Conservation (phyloP, 2,888 invertebrate species). For the Carcina quercana region DNA sequence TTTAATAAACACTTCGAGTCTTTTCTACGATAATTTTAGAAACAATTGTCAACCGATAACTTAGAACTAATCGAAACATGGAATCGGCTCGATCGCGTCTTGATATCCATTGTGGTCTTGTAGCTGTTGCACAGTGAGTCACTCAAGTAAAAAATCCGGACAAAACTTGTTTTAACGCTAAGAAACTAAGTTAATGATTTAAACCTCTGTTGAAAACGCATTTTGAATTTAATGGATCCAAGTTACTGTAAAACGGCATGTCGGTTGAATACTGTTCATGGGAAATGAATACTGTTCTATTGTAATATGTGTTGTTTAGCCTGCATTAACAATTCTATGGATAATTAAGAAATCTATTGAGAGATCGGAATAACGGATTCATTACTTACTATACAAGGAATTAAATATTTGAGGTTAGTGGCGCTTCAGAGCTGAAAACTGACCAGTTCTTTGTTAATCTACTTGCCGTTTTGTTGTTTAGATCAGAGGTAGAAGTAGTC, state of each 20-base stretch:
- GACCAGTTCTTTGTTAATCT: conserved; percentile 8
- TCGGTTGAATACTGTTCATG: conserved; percentile 65
- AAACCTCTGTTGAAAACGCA: conserved; percentile 47
- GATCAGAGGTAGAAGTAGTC: background rate
- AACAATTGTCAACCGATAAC: conserved; percentile 70
- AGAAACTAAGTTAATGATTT: conserved; percentile 28
- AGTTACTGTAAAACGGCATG: conserved; percentile 70
- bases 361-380: conserved; percentile 69
- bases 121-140: conserved; percentile 59
- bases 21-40: conserved; percentile 59
- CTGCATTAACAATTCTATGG: conserved; percentile 61
- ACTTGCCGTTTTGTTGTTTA: too few relatives aligned
- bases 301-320: conserved; percentile 71
- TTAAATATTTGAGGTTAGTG: conserved; percentile 41
- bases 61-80: conserved; percentile 44
- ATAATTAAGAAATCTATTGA: conserved; percentile 59
- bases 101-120: conserved; percentile 71
- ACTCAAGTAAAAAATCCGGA: conserved; percentile 66
- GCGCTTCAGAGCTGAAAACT: conserved; percentile 48
- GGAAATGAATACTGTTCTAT: conserved; percentile 70
- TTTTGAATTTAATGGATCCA: conserved; percentile 60
- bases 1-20: conserved; percentile 65
- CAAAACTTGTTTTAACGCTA: conserved; percentile 31
- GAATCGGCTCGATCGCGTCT: conserved; percentile 44
- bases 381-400: conserved; percentile 68